Percentiles rank a stretch among this genome's conserved stretches.
Evolutionary conservation across 2,888 invertebrate genomes (phyloP).

Genomic region (Julus scandinavius): DNA sequence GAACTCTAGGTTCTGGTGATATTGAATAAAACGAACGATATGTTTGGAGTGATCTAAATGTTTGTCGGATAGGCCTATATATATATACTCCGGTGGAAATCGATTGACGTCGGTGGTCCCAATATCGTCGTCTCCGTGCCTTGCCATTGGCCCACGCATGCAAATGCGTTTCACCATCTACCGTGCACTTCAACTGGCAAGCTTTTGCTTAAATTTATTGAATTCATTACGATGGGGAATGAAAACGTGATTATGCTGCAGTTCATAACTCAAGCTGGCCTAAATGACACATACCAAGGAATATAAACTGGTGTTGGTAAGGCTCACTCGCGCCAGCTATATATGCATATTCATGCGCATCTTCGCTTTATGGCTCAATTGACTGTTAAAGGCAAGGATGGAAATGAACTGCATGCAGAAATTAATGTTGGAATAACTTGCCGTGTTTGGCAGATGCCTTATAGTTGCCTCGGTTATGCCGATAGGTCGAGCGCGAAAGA

Average conservation of each 20-base stretch:
- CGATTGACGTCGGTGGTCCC: constrained; percentile 14
- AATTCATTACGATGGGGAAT: constrained; percentile 52
- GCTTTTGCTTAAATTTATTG: constrained; percentile 52
- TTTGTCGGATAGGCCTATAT: not conserved
- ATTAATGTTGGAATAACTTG: constrained; percentile 27
- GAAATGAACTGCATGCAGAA: constrained; percentile 27
- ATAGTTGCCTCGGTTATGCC: not conserved
- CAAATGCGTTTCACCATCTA: not conserved
- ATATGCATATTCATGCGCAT: not conserved
- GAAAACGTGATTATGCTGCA: constrained; percentile 52
- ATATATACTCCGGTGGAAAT: not conserved
- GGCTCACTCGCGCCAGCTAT: not conserved
- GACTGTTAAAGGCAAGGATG: constrained; percentile 21
- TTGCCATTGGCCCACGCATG: not conserved
- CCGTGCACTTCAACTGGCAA: constrained; percentile 37
- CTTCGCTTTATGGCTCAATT: constrained; percentile 4
- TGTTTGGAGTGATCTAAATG: not conserved
- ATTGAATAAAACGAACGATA: not conserved
- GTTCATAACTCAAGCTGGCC: constrained; percentile 50
- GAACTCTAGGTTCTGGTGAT: not conserved
- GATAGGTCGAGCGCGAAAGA: constrained; percentile 1
- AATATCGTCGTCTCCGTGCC: constrained; percentile 7
- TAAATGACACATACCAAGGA: constrained; percentile 39
- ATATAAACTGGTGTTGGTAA: not conserved
- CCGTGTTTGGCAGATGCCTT: constrained; percentile 2